Evolutionary conservation across 2,888 invertebrate species (phyloP).

Genomic region (Drosophila cyrtoloma): DNA sequence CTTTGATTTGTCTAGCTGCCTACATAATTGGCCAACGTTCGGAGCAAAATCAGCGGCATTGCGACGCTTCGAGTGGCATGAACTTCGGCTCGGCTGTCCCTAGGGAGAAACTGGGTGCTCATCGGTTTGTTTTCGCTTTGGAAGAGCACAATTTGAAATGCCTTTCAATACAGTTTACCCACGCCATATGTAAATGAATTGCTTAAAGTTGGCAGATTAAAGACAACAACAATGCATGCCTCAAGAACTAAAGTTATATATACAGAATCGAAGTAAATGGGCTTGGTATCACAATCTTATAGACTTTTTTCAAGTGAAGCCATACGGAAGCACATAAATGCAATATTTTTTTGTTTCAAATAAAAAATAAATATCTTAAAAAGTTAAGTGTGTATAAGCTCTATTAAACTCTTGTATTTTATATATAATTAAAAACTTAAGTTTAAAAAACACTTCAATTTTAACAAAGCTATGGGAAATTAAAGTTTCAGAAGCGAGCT

Average conservation of each 20-base stretch:
- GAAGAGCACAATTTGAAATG: conserved; percentile 20
- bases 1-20: conserved; percentile 57
- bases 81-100: conserved; percentile 33
- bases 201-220: conserved; percentile 13
- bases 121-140: neutral
- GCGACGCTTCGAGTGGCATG: conserved; percentile 34
- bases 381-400: neutral
- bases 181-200: conserved; percentile 42
- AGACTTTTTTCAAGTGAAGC: neutral
- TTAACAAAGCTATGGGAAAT: neutral
- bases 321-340: neutral
- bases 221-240: neutral
- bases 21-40: conserved; percentile 55
- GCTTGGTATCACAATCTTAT: neutral
- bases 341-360: neutral
- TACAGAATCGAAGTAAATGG: neutral
- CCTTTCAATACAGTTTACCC: conserved; percentile 24
- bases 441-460: neutral
- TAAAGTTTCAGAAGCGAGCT: neutral
- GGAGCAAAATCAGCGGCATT: conserved; percentile 6
- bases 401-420: neutral
- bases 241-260: neutral
- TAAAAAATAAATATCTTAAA: neutral
- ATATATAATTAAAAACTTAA: neutral
- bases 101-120: conserved; percentile 34